phyloP scores from a whole-genome alignment of 1,140 invertebrate species.

The Diachasma alloeum region DNA sequence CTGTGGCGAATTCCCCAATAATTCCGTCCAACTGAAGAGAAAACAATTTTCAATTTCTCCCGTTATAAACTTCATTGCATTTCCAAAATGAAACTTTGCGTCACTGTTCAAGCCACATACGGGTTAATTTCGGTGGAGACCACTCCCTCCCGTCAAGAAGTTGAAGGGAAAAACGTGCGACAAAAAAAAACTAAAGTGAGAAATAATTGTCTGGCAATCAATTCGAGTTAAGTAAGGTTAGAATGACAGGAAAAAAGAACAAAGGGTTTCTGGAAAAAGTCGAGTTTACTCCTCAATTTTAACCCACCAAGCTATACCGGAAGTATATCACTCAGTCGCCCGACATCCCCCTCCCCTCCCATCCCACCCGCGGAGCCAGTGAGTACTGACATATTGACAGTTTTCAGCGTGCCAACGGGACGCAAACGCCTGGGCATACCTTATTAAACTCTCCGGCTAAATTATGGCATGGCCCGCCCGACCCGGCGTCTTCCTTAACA shows the following conservation, averaged over 20 bases:
- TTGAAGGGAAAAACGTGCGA: background rate
- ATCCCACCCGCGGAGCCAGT: background rate
- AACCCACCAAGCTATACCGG: constrained; percentile 41
- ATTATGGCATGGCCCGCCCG: constrained; percentile 47
- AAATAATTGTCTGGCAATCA: constrained; percentile 13
- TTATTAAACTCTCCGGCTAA: constrained; percentile 57
- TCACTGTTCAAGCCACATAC: background rate
- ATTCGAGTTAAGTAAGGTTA: constrained; percentile 5
- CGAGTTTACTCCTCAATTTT: constrained; percentile 48
- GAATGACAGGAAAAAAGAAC: background rate
- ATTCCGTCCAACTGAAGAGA: background rate
- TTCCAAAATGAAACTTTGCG: background rate
- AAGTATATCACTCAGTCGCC: constrained; percentile 56
- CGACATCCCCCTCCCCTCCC: background rate
- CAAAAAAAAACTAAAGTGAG: background rate
- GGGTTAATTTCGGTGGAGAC: background rate
- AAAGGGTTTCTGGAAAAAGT: background rate
- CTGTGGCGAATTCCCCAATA: too few relatives aligned
- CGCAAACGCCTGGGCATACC: constrained; percentile 45
- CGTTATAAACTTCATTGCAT: too few relatives aligned
- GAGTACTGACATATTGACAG: constrained; percentile 54
- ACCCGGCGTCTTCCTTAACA: too few relatives aligned
- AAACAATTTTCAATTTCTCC: background rate
- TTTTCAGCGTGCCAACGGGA: constrained; percentile 48
- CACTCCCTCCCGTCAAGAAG: background rate